These are phyloP conservation scores for Ceriagrion tenellum DNA, from an alignment of 2,888 invertebrate species.

Conservation along the genomic window DNA sequence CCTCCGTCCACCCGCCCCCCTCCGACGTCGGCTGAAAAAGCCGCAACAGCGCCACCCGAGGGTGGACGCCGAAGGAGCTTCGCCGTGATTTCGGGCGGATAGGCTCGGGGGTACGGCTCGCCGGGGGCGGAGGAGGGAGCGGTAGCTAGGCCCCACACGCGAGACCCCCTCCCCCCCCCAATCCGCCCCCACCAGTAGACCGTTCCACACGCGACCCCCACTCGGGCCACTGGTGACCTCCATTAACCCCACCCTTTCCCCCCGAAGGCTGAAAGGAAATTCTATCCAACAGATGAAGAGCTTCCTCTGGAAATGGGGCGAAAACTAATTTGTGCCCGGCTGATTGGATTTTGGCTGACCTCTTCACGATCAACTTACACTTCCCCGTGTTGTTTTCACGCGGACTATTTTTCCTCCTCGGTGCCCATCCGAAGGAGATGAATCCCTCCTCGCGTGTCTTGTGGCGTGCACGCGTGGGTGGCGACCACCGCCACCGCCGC, in stretches of 20 bases:
- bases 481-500: no score
- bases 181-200: not conserved
- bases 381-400: not conserved
- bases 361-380: conserved; percentile 11
- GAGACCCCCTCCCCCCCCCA: not conserved
- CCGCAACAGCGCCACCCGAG: not conserved
- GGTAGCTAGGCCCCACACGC: not conserved
- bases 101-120: not conserved
- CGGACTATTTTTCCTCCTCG: not conserved
- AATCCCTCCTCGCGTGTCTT: not conserved
- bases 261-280: not conserved
- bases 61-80: not conserved
- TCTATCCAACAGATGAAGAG: conserved; percentile 24
- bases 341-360: conserved; percentile 46
- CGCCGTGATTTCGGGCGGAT: not conserved
- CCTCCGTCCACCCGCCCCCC: not conserved
- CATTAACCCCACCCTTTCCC: not conserved
- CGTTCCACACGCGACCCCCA: not conserved
- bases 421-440: not conserved
- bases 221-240: not conserved
- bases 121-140: not conserved
- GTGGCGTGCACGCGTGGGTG: no score
- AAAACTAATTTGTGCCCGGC: conserved; percentile 37
- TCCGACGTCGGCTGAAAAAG: not conserved
- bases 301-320: conserved; percentile 11